Evolutionary conservation across 1,140 invertebrate genomes (phyloP).

Genomic region (Drosophila setifemur): DNA sequence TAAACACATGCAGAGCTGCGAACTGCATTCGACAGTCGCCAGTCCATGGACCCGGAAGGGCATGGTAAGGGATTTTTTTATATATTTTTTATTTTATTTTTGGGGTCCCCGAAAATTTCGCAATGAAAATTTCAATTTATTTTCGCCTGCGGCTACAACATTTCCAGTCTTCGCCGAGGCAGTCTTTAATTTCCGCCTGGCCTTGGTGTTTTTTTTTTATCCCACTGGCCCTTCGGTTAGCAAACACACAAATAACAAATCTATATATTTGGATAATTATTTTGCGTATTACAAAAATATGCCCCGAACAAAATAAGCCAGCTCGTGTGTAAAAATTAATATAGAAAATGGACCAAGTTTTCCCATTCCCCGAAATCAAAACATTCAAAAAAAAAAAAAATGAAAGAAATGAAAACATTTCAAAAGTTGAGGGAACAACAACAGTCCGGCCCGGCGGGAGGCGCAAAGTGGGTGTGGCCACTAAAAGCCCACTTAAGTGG

Average conservation of each 20-base stretch:
- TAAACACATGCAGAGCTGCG: constrained; percentile 51
- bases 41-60: not conserved
- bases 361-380: not conserved
- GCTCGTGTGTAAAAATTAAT: constrained; percentile 65
- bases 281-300: constrained; percentile 60
- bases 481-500: constrained; percentile 58
- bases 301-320: constrained; percentile 47
- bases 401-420: constrained; percentile 12
- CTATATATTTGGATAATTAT: constrained; percentile 56
- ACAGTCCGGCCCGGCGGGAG: constrained; percentile 15
- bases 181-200: constrained; percentile 72
- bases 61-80: not conserved
- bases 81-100: not conserved
- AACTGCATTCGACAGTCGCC: constrained; percentile 50
- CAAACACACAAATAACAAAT: constrained; percentile 48
- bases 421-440: constrained; percentile 25
- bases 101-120: constrained; percentile 19
- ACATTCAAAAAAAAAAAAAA: not conserved
- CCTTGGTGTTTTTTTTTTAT: not conserved
- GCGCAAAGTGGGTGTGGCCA: constrained; percentile 29
- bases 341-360: constrained; percentile 40
- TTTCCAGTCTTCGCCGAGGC: constrained; percentile 40
- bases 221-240: not conserved
- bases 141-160: constrained; percentile 62
- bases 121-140: constrained; percentile 79